Evolutionary conservation across 2,797 vertebrate genomes (phyloP).

Genomic region (Orientallactaga sibirica): DNA sequence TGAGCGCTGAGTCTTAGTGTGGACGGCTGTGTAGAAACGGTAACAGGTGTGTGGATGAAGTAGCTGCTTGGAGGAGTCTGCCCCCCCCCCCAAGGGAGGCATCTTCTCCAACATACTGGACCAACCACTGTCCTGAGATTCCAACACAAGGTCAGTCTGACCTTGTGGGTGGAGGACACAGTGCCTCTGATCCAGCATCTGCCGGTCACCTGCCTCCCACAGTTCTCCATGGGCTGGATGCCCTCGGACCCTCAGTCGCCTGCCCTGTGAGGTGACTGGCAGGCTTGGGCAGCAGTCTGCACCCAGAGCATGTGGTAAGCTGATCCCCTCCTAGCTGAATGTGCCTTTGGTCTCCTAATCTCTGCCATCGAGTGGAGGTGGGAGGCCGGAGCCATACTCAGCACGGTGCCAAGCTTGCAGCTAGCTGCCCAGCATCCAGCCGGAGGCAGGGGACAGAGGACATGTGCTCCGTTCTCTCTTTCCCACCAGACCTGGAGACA

Average conservation of each 20-base stretch:
- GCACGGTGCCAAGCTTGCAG: constrained; percentile 34
- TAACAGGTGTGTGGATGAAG: neutral
- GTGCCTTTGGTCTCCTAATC: constrained; percentile 77
- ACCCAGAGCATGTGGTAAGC: constrained; percentile 45
- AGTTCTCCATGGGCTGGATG: neutral
- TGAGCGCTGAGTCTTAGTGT: neutral
- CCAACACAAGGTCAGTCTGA: neutral
- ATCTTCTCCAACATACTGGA: neutral
- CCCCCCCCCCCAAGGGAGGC: neutral
- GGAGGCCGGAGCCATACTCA: constrained; percentile 28
- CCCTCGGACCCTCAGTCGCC: neutral
- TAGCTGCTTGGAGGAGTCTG: neutral
- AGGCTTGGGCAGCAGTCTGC: constrained; percentile 4
- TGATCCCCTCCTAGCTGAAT: constrained; percentile 56
- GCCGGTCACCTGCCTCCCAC: constrained; percentile 38
- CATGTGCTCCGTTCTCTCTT: neutral
- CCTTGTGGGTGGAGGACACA: constrained; percentile 27
- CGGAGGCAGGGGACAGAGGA: neutral
- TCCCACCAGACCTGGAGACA: neutral
- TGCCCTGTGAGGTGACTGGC: neutral
- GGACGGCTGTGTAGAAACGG: neutral
- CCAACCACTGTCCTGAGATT: neutral
- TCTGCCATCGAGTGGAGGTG: constrained; percentile 62
- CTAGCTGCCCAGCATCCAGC: constrained; percentile 51
- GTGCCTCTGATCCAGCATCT: neutral